Conservation (phyloP, 2,113 vertebrate species). For the Cheilinus undulatus region DNA sequence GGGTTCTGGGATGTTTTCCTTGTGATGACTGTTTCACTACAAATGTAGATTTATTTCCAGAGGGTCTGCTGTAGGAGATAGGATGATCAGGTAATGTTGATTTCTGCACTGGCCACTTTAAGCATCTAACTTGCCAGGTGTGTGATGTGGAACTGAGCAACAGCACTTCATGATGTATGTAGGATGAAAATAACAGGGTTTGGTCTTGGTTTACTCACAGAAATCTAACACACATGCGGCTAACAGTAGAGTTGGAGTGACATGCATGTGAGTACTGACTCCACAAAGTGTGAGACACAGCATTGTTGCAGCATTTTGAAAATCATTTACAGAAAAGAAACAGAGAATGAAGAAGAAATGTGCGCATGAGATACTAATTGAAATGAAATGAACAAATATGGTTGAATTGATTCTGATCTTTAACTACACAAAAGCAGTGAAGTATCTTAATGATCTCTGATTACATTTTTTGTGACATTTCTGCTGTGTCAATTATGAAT, state of each 20-base stretch:
- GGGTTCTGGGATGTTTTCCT: constrained; percentile 8
- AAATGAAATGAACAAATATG: too few relatives aligned
- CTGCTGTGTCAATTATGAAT: neutral
- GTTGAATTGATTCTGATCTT: too few relatives aligned
- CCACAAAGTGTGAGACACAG: constrained; percentile 21
- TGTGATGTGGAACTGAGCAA: constrained; percentile 50
- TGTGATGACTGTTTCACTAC: constrained; percentile 79
- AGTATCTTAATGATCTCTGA: neutral
- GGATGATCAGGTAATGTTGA: constrained; percentile 96
- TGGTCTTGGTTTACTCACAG: constrained; percentile 41
- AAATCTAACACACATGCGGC: constrained; percentile 44
- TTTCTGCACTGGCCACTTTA: constrained; percentile 69
- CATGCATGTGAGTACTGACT: constrained; percentile 62
- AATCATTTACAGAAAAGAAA: neutral
- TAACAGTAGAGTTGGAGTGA: constrained; percentile 26
- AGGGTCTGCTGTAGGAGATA: constrained; percentile 98
- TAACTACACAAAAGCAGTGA: too few relatives aligned
- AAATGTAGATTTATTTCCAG: constrained; percentile 96
- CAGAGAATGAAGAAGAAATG: constrained; percentile 3
- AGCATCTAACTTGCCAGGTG: constrained; percentile 59
- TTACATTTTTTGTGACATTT: neutral
- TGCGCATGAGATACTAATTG: constrained; percentile 42
- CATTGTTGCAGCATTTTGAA: constrained; percentile 6
- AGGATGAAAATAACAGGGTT: neutral
- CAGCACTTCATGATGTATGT: constrained; percentile 17